phyloP scores from a whole-genome alignment of 2,888 invertebrate genomes.

The Empis stercorea region DNA sequence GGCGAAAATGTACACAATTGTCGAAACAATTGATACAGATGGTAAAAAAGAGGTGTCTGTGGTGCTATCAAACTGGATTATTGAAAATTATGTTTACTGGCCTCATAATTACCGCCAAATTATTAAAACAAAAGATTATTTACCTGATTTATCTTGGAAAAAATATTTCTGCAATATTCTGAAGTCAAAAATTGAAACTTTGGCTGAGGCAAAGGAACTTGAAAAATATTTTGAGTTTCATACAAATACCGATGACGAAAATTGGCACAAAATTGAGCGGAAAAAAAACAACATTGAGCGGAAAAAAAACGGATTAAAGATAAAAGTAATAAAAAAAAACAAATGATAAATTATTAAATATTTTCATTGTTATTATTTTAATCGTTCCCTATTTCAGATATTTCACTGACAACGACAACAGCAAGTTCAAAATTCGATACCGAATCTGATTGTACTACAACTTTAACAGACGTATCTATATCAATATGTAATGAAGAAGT shows the following conservation, averaged over 20 bases:
- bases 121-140: not conserved
- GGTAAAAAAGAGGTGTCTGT: constrained; percentile 1
- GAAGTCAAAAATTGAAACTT: not conserved
- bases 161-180: not conserved
- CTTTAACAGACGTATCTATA: not conserved
- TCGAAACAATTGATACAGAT: not conserved
- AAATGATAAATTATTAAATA: no score
- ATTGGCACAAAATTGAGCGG: not conserved
- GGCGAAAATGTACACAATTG: not conserved
- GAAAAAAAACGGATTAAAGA: no score
- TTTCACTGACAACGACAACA: not conserved
- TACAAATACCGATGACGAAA: not conserved
- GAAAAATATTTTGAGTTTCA: not conserved
- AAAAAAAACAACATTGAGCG: no score
- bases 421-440: not conserved
- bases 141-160: not conserved
- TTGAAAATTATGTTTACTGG: not conserved
- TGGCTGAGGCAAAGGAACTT: not conserved
- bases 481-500: not conserved
- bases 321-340: no score
- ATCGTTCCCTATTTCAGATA: not conserved
- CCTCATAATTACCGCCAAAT: not conserved
- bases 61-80: constrained; percentile 1
- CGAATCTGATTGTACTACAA: not conserved
- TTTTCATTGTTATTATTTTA: not conserved